These are phyloP conservation scores for Holothuria glaberrima DNA, from an alignment of 35 echinoderm and acorn worm species.

Conservation along the genomic window DNA sequence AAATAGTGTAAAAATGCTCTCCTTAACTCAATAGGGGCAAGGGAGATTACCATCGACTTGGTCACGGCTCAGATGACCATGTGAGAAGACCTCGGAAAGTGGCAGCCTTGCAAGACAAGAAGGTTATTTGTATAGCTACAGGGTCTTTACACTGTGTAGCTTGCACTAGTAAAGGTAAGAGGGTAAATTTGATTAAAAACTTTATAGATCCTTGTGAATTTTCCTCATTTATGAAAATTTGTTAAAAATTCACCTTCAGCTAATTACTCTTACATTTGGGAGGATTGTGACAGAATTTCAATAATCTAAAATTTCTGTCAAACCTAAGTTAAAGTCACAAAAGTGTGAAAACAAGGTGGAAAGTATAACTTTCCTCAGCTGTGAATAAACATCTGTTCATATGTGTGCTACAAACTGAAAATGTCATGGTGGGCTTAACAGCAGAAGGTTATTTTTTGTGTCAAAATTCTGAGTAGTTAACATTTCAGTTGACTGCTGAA, in stretches of 20 bases:
- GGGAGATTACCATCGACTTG: slow-evolving; percentile 95
- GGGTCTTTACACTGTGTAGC: slow-evolving; percentile 98
- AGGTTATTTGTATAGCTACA: slow-evolving; percentile 92
- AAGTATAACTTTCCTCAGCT: too few relatives aligned
- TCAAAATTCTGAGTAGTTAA: too few relatives aligned
- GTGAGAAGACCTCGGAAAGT: slow-evolving; percentile 96
- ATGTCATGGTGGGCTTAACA: too few relatives aligned
- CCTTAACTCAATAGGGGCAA: slow-evolving; percentile 84
- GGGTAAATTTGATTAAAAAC: too few relatives aligned
- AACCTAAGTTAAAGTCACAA: too few relatives aligned
- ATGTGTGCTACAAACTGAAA: too few relatives aligned
- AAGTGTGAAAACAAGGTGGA: too few relatives aligned
- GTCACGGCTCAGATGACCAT: slow-evolving; percentile 98
- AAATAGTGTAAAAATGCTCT: too few relatives aligned
- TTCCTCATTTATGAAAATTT: neutral
- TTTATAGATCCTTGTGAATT: neutral
- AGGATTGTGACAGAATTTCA: neutral
- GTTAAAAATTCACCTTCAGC: too few relatives aligned
- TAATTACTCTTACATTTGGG: neutral
- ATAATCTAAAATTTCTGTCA: too few relatives aligned
- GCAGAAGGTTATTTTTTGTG: too few relatives aligned
- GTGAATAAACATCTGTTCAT: too few relatives aligned
- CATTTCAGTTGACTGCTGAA: neutral
- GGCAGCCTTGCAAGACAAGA: slow-evolving; percentile 93
- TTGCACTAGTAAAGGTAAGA: slow-evolving; percentile 84